Base-by-base conservation (phyloP, 2,888 invertebrate genomes). In the Conops quadrifasciatus region DNA sequence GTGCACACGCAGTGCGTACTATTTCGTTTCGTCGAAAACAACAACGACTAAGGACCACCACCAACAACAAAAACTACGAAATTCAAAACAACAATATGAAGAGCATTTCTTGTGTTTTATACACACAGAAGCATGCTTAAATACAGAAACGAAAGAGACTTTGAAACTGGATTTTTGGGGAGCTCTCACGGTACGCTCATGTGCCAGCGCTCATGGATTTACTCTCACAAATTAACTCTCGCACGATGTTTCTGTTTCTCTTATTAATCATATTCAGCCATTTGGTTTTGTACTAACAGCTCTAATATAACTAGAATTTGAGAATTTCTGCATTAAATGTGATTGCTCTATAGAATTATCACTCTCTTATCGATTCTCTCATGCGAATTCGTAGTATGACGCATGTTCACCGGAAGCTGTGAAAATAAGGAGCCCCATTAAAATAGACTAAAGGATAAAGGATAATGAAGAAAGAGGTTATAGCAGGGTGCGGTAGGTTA, bases 1-100 rank as follows among this genome's bases (percentile, higher is more conserved):
- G 80, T 83, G 79, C 63, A 5, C 78, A 5, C 78, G 76, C 66
- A 66, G 30, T 67, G 67, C 67, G 67, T 36, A 36, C 36, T 36
- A 36, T 36, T 36, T 36, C 36, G 36, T 58, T 51, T 26, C 9
- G 47, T 15, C 9, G 21, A 24, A 58, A 16, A 9, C 67, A 73
- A 70, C 73, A 75, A 47, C 72, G 71, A 19, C 66, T 36, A 69
- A 30, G 73, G 71, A 28, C n/a, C 68, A 71, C 19, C 66, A 70
- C 58, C 70, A 16, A 60, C 72, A 69, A 62, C 63, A 70, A 16
- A n/a, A 19, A 28, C 19, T n/a, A 9, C 4, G 36, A 36, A 36
- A 36, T 36, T 7, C 5, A 24, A 16, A 63, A 30, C 43, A 60
- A 60, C 43, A 60, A 43, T 16, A 72, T 70, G 65, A 71, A 67